These are phyloP conservation scores for Bubo bubo DNA, from an alignment of 2,113 vertebrate species.

Conservation along the genomic window DNA sequence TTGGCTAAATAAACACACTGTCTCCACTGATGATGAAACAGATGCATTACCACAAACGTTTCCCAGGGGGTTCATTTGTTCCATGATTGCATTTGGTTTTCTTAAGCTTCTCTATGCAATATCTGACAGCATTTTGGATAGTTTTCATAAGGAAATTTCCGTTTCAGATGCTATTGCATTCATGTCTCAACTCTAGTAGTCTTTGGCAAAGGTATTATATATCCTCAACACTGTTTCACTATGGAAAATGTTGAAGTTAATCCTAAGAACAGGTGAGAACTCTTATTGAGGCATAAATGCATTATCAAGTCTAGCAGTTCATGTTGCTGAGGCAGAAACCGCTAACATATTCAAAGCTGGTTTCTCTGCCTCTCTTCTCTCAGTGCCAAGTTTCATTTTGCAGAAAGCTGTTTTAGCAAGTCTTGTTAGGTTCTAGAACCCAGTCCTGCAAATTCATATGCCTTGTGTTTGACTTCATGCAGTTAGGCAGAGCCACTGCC, in stretches of 20 bases:
- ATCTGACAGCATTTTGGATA: background rate
- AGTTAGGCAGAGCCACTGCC: background rate
- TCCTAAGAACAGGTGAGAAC: background rate
- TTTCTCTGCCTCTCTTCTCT: background rate
- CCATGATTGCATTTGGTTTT: background rate
- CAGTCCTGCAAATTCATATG: background rate
- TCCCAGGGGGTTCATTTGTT: conserved; percentile 27
- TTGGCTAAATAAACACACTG: conserved; percentile 59
- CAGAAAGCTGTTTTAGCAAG: background rate
- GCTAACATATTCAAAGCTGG: background rate
- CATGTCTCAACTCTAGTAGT: background rate
- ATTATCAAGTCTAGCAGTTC: background rate
- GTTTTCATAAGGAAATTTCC: background rate
- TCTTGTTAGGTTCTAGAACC: background rate
- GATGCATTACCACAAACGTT: background rate
- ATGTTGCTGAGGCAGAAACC: background rate
- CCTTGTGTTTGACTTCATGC: background rate
- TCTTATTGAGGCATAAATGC: background rate
- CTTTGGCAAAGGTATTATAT: background rate
- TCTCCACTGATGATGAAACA: conserved; percentile 54
- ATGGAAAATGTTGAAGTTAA: background rate
- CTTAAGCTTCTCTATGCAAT: background rate
- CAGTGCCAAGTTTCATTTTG: background rate
- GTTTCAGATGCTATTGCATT: background rate
- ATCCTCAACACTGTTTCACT: background rate